Conservation (phyloP, 2,888 invertebrate genomes). For the Entomobrya proxima region DNA sequence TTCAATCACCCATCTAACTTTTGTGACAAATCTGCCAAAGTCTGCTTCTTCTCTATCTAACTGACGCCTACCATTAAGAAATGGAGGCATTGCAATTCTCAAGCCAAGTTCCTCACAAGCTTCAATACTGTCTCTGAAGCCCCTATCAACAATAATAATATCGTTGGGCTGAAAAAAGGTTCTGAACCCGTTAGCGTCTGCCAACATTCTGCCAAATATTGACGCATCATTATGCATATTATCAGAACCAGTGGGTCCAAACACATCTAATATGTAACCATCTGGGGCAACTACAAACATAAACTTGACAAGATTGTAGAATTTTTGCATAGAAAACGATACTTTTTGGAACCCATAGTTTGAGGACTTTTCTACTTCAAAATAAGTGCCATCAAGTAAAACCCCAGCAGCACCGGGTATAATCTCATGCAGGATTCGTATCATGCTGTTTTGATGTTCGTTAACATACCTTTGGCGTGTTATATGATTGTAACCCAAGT, state of each 20-base stretch:
- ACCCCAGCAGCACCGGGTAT: background rate
- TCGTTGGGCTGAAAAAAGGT: background rate
- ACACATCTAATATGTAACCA: background rate
- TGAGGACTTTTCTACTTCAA: background rate
- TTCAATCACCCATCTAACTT: conserved; percentile 52
- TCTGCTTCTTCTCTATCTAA: conserved; percentile 37
- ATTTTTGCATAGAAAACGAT: background rate
- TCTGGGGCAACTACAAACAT: conserved; percentile 36
- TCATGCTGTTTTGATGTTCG: background rate
- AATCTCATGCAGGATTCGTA: background rate
- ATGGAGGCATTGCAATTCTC: background rate
- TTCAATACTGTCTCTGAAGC: conserved; percentile 14
- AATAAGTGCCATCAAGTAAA: conserved; percentile 26
- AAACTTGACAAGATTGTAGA: conserved; percentile 23
- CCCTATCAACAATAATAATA: conserved; percentile 25
- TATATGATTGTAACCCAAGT: background rate
- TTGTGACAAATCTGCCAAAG: conserved; percentile 30
- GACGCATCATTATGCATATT: conserved; percentile 16
- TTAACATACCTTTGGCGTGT: background rate
- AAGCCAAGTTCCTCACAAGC: background rate
- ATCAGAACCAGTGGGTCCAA: conserved; percentile 1
- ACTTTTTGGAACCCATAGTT: background rate
- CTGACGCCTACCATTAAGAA: background rate
- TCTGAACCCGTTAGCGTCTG: background rate
- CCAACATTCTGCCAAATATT: background rate